phyloP scores from a whole-genome alignment of 2,113 vertebrate species.

The Hyaena hyaena region DNA sequence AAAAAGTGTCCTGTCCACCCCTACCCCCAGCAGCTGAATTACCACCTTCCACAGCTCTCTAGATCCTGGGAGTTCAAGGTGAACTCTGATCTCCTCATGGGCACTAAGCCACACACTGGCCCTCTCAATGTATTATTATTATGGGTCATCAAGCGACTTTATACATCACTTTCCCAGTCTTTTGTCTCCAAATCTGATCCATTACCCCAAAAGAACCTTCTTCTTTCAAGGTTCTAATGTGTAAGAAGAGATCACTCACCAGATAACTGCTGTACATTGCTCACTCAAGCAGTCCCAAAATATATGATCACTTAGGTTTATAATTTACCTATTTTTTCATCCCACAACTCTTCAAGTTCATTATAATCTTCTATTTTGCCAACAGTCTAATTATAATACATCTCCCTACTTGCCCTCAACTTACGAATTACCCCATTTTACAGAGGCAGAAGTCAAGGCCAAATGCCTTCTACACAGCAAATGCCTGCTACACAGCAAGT shows the following conservation, averaged over 20 bases:
- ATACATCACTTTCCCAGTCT: conserved; percentile 34
- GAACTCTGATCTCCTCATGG: conserved; percentile 58
- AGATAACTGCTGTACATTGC: background rate
- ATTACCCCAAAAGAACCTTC: conserved; percentile 51
- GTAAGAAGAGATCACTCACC: background rate
- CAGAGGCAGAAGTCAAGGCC: conserved; percentile 9
- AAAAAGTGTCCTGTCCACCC: background rate
- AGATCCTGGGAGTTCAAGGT: background rate
- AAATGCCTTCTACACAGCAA: conserved; percentile 23
- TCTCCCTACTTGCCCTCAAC: conserved; percentile 41
- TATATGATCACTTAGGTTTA: background rate
- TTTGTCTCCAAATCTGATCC: conserved; percentile 64
- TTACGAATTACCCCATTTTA: conserved; percentile 62
- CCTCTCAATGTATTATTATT: conserved; percentile 63
- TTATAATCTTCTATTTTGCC: conserved; percentile 32
- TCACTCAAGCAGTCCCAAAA: conserved; percentile 15
- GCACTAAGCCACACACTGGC: conserved; percentile 30
- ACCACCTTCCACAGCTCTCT: conserved; percentile 34
- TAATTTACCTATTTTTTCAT: background rate
- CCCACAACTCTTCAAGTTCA: conserved; percentile 13
- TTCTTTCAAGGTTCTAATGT: conserved; percentile 42
- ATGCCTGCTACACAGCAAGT: background rate
- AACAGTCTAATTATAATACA: conserved; percentile 44
- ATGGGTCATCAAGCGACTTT: conserved; percentile 34
- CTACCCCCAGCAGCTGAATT: background rate